Evolutionary conservation across 2,888 invertebrate species (phyloP), one percentile per base, ranked within the genome.

Genomic region (Aquatica leii): DNA sequence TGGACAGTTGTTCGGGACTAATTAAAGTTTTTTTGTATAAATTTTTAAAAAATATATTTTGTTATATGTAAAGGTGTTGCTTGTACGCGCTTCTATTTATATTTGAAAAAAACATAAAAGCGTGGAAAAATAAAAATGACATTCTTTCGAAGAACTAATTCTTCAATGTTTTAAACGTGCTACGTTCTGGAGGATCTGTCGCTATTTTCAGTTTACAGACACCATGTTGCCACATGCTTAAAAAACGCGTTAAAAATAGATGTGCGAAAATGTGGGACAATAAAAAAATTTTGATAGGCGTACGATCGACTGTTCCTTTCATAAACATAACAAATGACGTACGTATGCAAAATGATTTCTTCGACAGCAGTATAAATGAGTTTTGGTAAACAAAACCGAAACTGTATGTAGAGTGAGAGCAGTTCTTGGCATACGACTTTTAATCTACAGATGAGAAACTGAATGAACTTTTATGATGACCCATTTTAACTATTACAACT

Each of bases 161-260:
- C 60, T 54, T 41, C 50, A 59, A 53, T 60, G 50, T 56, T 58
- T n/a, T n/a, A n/a, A n/a, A n/a, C n/a, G n/a, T n/a, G 20, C 41
- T 24, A 43, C 49, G 48, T 48, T 49, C 48, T 61, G 56, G 66
- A 70, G 68, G 62, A 70, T 72, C 72, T 73, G 74, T 73, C 69
- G 74, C 74, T 77, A 76, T 76, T 76, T 75, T 73, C 73, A 74
- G 73, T 72, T 73, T 71, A 70, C 74, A 77, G 76, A 75, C 74
- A 73, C 74, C 70, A 64, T 69, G 73, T 73, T 75, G 74, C 74
- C 76, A 74, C 73, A 75, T 70, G 70, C 65, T 68, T 70, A 71
- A 68, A 69, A 69, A 69, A 69, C 54, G 20, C 56, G 48, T 49
- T 52, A 49, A 57, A 62, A 63, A 59, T 58, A 63, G 53, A 63